phyloP scores from a whole-genome alignment of 2,888 invertebrate species.

The Trachelus stipa region DNA sequence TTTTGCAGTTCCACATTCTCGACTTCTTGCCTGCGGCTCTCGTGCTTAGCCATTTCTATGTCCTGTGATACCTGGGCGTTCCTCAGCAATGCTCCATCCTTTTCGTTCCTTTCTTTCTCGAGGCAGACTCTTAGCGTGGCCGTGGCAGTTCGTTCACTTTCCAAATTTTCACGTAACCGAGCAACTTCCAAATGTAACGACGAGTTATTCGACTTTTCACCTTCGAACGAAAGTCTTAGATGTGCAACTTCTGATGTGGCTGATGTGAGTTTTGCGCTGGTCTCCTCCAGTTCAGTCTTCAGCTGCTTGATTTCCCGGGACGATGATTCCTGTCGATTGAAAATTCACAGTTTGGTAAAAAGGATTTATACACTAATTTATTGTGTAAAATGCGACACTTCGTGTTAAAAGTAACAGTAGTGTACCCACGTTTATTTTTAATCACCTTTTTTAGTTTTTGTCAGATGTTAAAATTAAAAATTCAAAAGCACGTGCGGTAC shows the following conservation, averaged over 20 bases:
- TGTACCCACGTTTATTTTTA: neutral
- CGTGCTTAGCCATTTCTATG: slow-evolving; percentile 80
- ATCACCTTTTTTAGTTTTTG: neutral
- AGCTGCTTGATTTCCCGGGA: slow-evolving; percentile 50
- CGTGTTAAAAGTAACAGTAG: neutral
- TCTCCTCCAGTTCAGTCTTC: slow-evolving; percentile 50
- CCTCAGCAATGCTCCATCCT: slow-evolving; percentile 79
- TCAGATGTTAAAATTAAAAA: neutral
- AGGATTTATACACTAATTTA: neutral
- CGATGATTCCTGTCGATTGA: slow-evolving; percentile 50
- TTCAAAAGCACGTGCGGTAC: neutral
- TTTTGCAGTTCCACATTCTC: slow-evolving; percentile 74
- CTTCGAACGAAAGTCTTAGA: slow-evolving; percentile 46
- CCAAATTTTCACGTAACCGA: slow-evolving; percentile 53
- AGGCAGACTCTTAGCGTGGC: slow-evolving; percentile 49
- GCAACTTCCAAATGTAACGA: slow-evolving; percentile 54
- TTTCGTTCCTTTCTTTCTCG: slow-evolving; percentile 76
- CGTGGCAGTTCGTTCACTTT: slow-evolving; percentile 49
- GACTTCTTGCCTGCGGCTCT: slow-evolving; percentile 76
- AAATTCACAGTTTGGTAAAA: neutral
- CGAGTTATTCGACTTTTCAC: slow-evolving; percentile 54
- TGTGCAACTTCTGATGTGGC: slow-evolving; percentile 48
- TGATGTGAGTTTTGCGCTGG: slow-evolving; percentile 38
- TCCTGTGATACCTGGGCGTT: slow-evolving; percentile 88
- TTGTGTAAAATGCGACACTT: neutral